phyloP scores from a whole-genome alignment of 2,797 vertebrate genomes.

The Paedocypris micromegethes region DNA sequence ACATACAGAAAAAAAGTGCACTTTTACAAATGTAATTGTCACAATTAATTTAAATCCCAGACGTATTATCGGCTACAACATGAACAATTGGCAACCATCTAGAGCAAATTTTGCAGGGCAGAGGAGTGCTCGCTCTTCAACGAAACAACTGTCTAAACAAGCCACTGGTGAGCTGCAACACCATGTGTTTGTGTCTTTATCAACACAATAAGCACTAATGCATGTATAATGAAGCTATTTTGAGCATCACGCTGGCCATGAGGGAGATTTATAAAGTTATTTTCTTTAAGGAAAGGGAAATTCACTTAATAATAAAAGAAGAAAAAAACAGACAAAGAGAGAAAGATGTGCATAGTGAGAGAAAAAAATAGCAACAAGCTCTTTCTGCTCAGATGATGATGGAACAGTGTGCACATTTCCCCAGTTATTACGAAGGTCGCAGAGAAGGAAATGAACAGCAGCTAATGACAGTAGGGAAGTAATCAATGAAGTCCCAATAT shows the following conservation, averaged over 20 bases:
- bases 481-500: slow-evolving; percentile 33
- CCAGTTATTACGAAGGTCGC: slow-evolving; percentile 17
- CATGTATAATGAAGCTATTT: slow-evolving; percentile 29
- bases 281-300: slow-evolving; percentile 26
- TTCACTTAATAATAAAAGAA: slow-evolving; percentile 10
- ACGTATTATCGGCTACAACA: no score
- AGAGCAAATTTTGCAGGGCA: not conserved
- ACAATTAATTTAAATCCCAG: no score
- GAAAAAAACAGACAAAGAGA: not conserved
- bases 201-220: slow-evolving; percentile 25
- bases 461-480: slow-evolving; percentile 27
- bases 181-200: not conserved
- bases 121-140: not conserved
- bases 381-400: not conserved
- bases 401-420: slow-evolving; percentile 4
- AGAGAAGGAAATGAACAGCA: slow-evolving; percentile 30
- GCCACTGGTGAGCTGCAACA: slow-evolving; percentile 2
- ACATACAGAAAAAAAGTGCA: no score
- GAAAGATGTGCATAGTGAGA: not conserved
- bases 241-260: slow-evolving; percentile 9
- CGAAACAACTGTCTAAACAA: slow-evolving; percentile 3
- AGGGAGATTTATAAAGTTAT: slow-evolving; percentile 27
- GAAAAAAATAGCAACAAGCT: not conserved
- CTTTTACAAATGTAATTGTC: no score
- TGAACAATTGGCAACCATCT: not conserved